Conservation (phyloP, 2,888 invertebrate genomes). For the Pammene fasciana region DNA sequence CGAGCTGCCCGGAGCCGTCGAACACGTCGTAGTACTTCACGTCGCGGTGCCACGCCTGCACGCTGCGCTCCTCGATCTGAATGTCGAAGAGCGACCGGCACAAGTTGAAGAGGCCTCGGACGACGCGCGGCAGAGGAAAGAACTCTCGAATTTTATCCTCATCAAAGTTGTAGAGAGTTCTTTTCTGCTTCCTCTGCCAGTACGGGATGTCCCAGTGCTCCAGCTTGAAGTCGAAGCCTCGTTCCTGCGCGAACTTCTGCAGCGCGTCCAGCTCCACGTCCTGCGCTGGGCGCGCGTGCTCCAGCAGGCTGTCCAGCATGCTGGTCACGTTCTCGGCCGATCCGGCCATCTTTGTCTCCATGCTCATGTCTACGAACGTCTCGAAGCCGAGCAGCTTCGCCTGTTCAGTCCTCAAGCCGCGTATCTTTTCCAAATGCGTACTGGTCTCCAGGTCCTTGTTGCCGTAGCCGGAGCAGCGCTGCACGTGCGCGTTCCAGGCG, state of each 20-base stretch:
- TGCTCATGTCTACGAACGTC: slow-evolving; percentile 92
- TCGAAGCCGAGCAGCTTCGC: slow-evolving; percentile 91
- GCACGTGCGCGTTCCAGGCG: slow-evolving; percentile 91
- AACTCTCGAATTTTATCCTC: slow-evolving; percentile 89
- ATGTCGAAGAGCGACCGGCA: slow-evolving; percentile 91
- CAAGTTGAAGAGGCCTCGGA: slow-evolving; percentile 90
- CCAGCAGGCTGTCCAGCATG: slow-evolving; percentile 86
- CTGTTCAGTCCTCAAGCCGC: slow-evolving; percentile 86
- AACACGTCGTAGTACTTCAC: slow-evolving; percentile 92
- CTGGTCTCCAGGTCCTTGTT: slow-evolving; percentile 88
- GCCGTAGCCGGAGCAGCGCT: slow-evolving; percentile 86
- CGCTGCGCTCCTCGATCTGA: slow-evolving; percentile 86
- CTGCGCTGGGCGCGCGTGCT: slow-evolving; percentile 89
- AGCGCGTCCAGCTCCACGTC: slow-evolving; percentile 88
- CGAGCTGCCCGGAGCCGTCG: slow-evolving; percentile 86
- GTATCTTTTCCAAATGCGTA: slow-evolving; percentile 89
- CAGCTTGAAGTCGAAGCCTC: slow-evolving; percentile 87
- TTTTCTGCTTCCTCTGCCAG: slow-evolving; percentile 91
- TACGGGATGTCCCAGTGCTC: slow-evolving; percentile 94
- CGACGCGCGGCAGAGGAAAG: slow-evolving; percentile 91
- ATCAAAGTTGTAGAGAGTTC: slow-evolving; percentile 86
- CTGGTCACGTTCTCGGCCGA: slow-evolving; percentile 88
- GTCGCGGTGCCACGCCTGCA: slow-evolving; percentile 92
- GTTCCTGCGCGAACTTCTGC: slow-evolving; percentile 87
- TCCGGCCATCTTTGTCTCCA: slow-evolving; percentile 97